Base-by-base conservation (phyloP, 2,113 vertebrate genomes). In the Natator depressus region DNA sequence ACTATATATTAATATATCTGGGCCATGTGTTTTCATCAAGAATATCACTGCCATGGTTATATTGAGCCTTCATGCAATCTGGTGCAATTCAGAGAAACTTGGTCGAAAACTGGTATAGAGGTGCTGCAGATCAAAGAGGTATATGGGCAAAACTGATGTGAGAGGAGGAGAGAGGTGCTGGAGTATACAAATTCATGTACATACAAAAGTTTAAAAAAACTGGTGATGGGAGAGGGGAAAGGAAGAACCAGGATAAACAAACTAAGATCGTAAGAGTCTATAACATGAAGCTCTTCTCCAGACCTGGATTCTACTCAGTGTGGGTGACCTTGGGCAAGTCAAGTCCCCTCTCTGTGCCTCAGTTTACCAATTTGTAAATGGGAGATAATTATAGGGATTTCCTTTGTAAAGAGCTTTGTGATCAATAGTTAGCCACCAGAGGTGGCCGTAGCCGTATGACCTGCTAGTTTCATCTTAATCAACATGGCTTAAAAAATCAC, bases 221-320 rank as follows among this genome's bases (percentile, higher is more conserved):
- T 5, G 27, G 62, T 46, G 11, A 25, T 10, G 22, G 11, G 9
- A 17, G 8, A 24, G 22, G 38, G 72, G 38, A 20, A 38, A 20
- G 20, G 69, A 5, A 8, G 42, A 42, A 76, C 38, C 72, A 76
- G 38, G 46, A 9, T 42, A 42, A 76, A 46, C n/a, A 42, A 54
- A 54, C 53, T 22, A 42, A 42, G n/a, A 46, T 22, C 22, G 6
- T 25, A 25, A 46, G 31, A 16, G 12, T 76, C 38, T 24, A 27
- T 24, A 46, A 10, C 12, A 19, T 20, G 29, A n/a, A 35, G 35
- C 35, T 9, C 62, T 46, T 46, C 38, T 76, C 10, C 42, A 76
- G 72, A 13, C 38, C 20, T 50, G 35, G 55, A 51, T 0, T 0
- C 83, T 29, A 46, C 46, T 54, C 69, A 27, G n/a, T 12, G 14